Evolutionary conservation across 2,113 vertebrate species (phyloP), one percentile per base, ranked within the genome.

Genomic region (Pelmatolapia mariae): DNA sequence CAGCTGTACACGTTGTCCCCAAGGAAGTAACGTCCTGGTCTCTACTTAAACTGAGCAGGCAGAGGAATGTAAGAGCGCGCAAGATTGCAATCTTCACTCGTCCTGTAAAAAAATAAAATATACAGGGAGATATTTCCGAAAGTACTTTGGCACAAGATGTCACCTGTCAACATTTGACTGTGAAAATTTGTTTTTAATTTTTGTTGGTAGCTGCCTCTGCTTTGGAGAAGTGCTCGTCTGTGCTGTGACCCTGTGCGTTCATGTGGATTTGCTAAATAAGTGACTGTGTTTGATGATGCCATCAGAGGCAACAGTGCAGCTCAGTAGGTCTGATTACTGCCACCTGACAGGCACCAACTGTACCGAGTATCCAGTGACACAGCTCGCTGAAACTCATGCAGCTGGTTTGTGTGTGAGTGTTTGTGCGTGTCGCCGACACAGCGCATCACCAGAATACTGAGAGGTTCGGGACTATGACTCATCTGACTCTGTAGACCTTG

Each of bases 401-500:
- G 86, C 80, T 86, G 63, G 57, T 26, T 33, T 45, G 43, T 83
- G 73, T 43, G 81, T 3, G 82, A 19, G 38, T 33, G 83, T 36
- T 40, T 43, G 81, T 40, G 80, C 26, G 18, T 19, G 78, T 59
- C 19, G 22, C 33, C 12, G 15, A 73, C 81, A 78, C 80, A 61
- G 19, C 81, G 47, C 68, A 89, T 83, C 89, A 83, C 78, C 78
- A 84, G 88, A 86, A 91, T 89, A 80, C 80, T 80, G 73, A 92
- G 80, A 73, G 50, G 78, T 71, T 50, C 13, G 10, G 63, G 61
- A 80, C 87, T 83, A 84, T 94, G 94, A 94, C 90, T 94, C 92
- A 94, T 93, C 56, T 38, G 87, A 84, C 83, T 87, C 47, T 53
- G 38, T 73, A 87, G 88, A 87, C 89, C 84, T 82, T 86, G 86